Percentiles rank a stretch among this genome's conserved stretches.
These are phyloP conservation scores for Phyllostomus discolor DNA, from an alignment of 2,113 vertebrate genomes.

Conservation along the genomic window DNA sequence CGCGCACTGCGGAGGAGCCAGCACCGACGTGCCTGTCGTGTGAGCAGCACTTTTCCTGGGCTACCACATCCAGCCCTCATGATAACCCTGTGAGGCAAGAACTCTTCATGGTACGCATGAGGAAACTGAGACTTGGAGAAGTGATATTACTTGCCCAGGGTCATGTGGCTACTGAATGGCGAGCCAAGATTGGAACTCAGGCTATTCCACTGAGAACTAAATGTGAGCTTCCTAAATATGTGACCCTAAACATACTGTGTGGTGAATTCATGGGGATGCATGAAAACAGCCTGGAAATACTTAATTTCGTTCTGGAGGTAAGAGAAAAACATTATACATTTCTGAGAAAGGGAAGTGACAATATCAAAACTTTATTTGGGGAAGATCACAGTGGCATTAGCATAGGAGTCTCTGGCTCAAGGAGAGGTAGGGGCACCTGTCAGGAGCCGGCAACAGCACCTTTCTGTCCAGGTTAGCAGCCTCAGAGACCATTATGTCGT, in stretches of 20 bases:
- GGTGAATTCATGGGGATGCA: not conserved
- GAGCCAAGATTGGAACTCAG: not conserved
- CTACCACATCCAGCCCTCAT: fast-evolving
- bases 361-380: not conserved
- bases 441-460: not conserved
- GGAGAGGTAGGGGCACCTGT: not conserved
- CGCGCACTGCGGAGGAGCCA: fast-evolving
- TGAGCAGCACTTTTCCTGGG: not conserved
- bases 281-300: not conserved
- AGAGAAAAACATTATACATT: not conserved
- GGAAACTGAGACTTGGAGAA: not conserved
- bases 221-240: not conserved
- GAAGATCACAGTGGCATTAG: not conserved
- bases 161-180: not conserved
- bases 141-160: not conserved
- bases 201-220: not conserved
- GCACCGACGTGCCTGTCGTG: fast-evolving
- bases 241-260: not conserved
- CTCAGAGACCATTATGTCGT: not conserved
- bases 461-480: not conserved
- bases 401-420: not conserved
- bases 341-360: not conserved
- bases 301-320: not conserved
- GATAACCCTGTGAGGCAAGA: not conserved
- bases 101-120: not conserved